These are phyloP conservation scores for Panonychus citri DNA, from an alignment of 1,140 invertebrate species.

Conservation along the genomic window DNA sequence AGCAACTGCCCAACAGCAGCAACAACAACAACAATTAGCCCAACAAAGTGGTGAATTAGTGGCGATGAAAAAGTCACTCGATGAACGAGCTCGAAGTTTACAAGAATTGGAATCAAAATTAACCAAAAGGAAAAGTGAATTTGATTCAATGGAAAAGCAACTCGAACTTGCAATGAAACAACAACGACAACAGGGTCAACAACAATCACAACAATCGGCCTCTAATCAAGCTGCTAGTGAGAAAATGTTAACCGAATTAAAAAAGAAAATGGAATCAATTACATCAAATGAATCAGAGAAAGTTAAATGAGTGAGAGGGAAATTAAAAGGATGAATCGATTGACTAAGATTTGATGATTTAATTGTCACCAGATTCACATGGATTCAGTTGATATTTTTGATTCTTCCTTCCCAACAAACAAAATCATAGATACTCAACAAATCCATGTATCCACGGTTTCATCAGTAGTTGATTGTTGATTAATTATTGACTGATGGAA, in stretches of 20 bases:
- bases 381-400: no score
- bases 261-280: constrained; percentile 31
- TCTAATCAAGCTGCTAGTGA: not conserved
- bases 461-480: no score
- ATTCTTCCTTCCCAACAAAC: no score
- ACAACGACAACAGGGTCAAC: not conserved
- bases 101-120: constrained; percentile 46
- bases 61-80: constrained; percentile 31
- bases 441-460: no score
- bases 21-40: constrained; percentile 5
- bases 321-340: no score
- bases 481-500: no score
- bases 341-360: no score
- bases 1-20: constrained; percentile 5
- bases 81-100: constrained; percentile 38
- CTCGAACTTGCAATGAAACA: constrained; percentile 9
- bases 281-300: constrained; percentile 44
- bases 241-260: constrained; percentile 33
- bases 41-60: constrained; percentile 33
- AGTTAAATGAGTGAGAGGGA: not conserved
- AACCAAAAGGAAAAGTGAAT: constrained; percentile 68
- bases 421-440: no score
- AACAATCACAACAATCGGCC: not conserved
- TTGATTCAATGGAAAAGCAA: constrained; percentile 52
- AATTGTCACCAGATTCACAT: no score